Base-by-base conservation (phyloP, 2,113 vertebrate genomes). In the Xiphophorus hellerii region DNA sequence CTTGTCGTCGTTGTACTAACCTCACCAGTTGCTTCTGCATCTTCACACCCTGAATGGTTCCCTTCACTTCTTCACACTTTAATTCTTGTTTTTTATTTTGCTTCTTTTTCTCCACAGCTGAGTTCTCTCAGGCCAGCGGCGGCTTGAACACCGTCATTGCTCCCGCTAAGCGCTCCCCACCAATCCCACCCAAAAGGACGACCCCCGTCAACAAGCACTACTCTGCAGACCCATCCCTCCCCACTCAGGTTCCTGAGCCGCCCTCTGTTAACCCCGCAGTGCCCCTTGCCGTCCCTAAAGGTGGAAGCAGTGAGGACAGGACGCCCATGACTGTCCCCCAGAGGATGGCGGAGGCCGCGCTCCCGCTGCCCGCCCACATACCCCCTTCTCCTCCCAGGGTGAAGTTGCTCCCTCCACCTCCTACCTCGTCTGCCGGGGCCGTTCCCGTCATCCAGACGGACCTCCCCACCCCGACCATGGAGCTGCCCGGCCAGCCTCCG, bases 151-250 rank as follows among this genome's bases (percentile, higher is more conserved):
- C 74, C 69, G 92, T 84, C 75, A 92, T 61, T 27, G 86, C 92
- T 28, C 93, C 42, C 4, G 62, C 92, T 42, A 98, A 95, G 85
- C 96, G 95, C 31, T 98, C 97, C 33, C 97, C 97, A 27, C 97
- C 97, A 15, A 93, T 95, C 30, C 97, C 98, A 1, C 95, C 96
- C 0, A 97, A 96, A 85, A 96, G 97, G 90, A 95, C 91, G 69
- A 90, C 95, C 42, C 93, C 95, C 0, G 85, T 96, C 66, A 87
- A 80, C 80, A 94, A 94, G 65, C 91, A 88, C 13, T 81, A 48
- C 33, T 85, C 79, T 0, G 80, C 71, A 4, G 90, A 94, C 61
- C 92, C 80, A 69, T 0, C 94, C 1, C 90, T 89, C 69, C 69
- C 4, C 0, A 75, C 71, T 51, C 88, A 93, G 37, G 15, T 61